Evolutionary conservation across 2,113 vertebrate genomes (phyloP).

Genomic region (Takifugu flavidus): DNA sequence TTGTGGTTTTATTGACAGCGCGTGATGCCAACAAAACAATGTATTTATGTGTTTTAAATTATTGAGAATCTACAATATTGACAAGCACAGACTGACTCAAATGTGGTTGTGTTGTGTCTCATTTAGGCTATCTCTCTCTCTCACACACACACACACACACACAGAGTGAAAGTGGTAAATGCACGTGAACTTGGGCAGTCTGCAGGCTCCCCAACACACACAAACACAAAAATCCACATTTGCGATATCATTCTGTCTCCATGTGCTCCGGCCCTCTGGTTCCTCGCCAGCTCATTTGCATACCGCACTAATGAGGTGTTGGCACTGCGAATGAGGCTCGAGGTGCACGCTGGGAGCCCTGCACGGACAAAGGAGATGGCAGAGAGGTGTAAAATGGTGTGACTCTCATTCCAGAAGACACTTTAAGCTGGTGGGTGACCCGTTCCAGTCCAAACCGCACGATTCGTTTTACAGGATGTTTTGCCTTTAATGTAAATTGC

Average conservation of each 20-base stretch:
- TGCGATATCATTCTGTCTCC: slow-evolving; percentile 92
- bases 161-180: not conserved
- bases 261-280: slow-evolving; percentile 92
- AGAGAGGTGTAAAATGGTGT: slow-evolving; percentile 3
- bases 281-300: slow-evolving; percentile 88
- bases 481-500: not conserved
- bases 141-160: not conserved
- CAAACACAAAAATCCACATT: slow-evolving; percentile 63
- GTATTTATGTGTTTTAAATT: too few relatives aligned
- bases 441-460: too few relatives aligned
- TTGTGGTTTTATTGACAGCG: too few relatives aligned
- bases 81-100: slow-evolving; percentile 24
- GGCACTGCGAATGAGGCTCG: slow-evolving; percentile 59
- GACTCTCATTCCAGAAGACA: not conserved
- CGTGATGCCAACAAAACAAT: too few relatives aligned
- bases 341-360: slow-evolving; percentile 41
- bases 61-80: slow-evolving; percentile 23
- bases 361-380: slow-evolving; percentile 35
- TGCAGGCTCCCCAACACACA: slow-evolving; percentile 22
- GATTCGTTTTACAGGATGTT: not conserved
- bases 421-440: too few relatives aligned
- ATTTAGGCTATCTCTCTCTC: not conserved
- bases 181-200: slow-evolving; percentile 11
- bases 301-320: slow-evolving; percentile 82
- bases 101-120: slow-evolving; percentile 11